Conservation (phyloP, 2,113 vertebrate species). For the Sylvilagus bachmani region DNA sequence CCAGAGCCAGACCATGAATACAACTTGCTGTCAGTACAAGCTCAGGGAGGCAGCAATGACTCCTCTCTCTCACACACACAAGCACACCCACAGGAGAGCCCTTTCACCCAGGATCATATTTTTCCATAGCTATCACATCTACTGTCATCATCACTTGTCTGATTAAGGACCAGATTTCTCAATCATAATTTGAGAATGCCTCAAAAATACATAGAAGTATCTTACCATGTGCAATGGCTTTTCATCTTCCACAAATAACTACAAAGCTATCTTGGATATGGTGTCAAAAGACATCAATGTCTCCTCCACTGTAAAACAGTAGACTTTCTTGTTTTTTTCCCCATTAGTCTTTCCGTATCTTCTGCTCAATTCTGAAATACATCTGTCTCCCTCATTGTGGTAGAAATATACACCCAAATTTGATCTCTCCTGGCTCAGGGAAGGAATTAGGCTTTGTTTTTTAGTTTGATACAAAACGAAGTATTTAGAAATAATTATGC, state of each 20-base stretch:
- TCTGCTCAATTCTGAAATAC: slow-evolving; percentile 15
- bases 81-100: background rate
- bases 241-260: background rate
- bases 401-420: background rate
- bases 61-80: background rate
- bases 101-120: background rate
- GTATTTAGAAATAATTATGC: background rate
- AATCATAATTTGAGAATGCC: background rate
- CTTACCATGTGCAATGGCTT: background rate
- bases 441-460: background rate
- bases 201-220: background rate
- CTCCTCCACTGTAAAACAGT: background rate
- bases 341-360: background rate
- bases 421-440: background rate
- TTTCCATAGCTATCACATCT: background rate
- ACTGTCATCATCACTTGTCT: background rate
- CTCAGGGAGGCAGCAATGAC: no score
- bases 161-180: background rate
- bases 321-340: background rate
- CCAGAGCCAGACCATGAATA: no score
- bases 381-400: background rate
- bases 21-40: no score
- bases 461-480: background rate
- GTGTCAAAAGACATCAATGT: background rate
- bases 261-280: background rate